phyloP scores from a whole-genome alignment of 2,797 vertebrate genomes.

The Artibeus jamaicensis region DNA sequence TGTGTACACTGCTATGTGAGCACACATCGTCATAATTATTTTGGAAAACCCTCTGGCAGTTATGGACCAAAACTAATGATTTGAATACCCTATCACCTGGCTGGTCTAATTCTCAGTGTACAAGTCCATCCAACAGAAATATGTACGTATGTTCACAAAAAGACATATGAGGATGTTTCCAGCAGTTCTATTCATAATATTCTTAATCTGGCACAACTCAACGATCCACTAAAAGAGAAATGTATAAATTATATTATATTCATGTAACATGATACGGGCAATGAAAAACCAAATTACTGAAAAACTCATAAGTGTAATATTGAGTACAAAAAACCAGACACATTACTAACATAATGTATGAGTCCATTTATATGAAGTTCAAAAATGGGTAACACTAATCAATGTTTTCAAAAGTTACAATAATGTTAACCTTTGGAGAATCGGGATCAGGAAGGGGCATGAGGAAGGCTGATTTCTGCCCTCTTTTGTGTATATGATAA shows the following conservation, averaged over 20 bases:
- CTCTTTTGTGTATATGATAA: neutral
- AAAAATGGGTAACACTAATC: neutral
- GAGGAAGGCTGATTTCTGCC: neutral
- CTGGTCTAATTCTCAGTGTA: conserved; percentile 7
- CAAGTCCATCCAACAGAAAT: neutral
- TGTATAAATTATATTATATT: neutral
- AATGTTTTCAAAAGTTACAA: neutral
- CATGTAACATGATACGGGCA: neutral
- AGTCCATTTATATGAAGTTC: conserved; percentile 25
- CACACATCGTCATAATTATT: neutral
- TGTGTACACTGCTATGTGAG: neutral
- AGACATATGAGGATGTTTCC: neutral
- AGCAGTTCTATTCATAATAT: conserved; percentile 10
- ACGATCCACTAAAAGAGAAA: conserved; percentile 1
- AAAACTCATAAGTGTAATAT: neutral
- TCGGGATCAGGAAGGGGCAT: neutral
- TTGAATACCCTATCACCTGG: neutral
- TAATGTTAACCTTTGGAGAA: neutral
- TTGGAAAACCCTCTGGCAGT: conserved; percentile 8
- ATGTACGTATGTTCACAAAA: conserved; percentile 31
- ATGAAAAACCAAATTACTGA: conserved; percentile 1
- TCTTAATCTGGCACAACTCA: neutral
- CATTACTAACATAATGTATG: neutral
- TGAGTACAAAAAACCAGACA: neutral
- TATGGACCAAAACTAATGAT: conserved; percentile 28